Evolutionary conservation across 2,113 vertebrate species (phyloP).

Genomic region (Pangasianodon hypophthalmus): DNA sequence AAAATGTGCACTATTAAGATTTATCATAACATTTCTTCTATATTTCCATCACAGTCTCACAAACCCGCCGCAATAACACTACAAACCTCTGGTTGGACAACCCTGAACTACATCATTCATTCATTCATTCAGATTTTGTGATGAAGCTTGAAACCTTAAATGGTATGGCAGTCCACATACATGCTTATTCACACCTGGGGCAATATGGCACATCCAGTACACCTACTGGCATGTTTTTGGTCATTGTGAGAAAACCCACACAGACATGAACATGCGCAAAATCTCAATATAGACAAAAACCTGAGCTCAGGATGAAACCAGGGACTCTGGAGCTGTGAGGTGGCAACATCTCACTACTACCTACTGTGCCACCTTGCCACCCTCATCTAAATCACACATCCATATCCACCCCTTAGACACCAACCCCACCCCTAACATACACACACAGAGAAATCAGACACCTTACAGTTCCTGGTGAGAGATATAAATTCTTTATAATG

Average conservation of each 20-base stretch:
- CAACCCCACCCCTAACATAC: not conserved
- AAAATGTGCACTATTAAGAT: not conserved
- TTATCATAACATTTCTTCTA: not conserved
- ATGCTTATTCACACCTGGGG: not conserved
- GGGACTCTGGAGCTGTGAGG: not conserved
- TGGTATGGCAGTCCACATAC: not conserved
- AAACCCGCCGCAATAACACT: not conserved
- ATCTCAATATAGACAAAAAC: not conserved
- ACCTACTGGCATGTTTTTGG: not conserved
- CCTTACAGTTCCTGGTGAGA: constrained; percentile 58
- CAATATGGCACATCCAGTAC: not conserved
- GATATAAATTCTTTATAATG: constrained; percentile 56
- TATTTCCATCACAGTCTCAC: not conserved
- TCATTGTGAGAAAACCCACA: not conserved
- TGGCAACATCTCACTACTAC: not conserved
- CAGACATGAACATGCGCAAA: constrained; percentile 38
- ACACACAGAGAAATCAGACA: constrained; percentile 53
- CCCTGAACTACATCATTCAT: too few species aligned
- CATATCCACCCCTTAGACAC: constrained; percentile 3
- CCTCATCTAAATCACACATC: not conserved
- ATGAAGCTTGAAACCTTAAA: not conserved
- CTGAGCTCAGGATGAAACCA: not conserved
- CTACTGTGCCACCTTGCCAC: not conserved
- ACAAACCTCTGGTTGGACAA: not conserved
- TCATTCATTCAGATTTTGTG: not conserved